Conservation (phyloP, 2,797 vertebrate species). For the Tapera naevia region DNA sequence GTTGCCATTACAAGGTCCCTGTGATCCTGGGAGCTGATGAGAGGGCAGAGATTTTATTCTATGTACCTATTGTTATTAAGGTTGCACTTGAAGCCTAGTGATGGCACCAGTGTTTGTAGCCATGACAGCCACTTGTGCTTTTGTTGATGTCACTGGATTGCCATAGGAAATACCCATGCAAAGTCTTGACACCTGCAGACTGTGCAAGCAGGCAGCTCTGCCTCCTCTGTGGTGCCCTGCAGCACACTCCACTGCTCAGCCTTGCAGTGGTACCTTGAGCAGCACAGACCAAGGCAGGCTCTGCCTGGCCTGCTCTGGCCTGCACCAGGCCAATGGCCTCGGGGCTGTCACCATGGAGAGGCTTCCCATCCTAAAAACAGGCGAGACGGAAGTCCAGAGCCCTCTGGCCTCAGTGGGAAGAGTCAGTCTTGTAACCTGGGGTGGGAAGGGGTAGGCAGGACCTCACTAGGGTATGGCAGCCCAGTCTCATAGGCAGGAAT, state of each 20-base stretch:
- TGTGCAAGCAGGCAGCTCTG: not conserved
- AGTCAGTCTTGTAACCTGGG: fast-evolving
- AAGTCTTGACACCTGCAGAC: not conserved
- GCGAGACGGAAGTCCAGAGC: not conserved
- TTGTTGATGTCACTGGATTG: not conserved
- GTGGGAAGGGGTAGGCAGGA: too few relatives aligned
- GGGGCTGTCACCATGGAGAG: not conserved
- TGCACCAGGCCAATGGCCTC: not conserved
- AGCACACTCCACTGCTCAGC: not conserved
- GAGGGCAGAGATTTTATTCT: not conserved
- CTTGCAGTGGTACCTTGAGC: not conserved
- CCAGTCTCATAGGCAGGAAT: not conserved
- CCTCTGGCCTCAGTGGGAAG: not conserved
- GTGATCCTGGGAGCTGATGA: not conserved
- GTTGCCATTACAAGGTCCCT: not conserved
- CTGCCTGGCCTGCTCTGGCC: not conserved
- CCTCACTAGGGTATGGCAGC: too few relatives aligned
- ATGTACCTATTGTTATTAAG: not conserved
- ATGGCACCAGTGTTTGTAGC: not conserved
- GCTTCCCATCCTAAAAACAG: not conserved
- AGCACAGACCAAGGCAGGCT: not conserved
- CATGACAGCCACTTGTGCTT: not conserved
- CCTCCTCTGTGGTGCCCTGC: not conserved
- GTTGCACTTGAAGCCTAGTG: not conserved
- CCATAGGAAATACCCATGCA: not conserved